Evolutionary conservation across 2,113 vertebrate species (phyloP).

Genomic region (Tupaia chinensis): DNA sequence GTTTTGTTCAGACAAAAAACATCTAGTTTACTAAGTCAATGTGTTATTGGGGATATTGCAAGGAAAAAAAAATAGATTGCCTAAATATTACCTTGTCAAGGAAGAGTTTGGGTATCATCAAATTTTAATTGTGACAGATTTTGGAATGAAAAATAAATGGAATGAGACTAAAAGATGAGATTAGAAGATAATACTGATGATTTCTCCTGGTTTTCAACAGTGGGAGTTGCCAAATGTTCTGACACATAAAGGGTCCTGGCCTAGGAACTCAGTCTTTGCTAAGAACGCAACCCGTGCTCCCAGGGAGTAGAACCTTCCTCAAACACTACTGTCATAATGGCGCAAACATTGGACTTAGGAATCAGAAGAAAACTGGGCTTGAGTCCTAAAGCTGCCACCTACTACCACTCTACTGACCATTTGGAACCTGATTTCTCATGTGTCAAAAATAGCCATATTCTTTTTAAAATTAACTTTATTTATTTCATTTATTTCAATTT

Average conservation of each 20-base stretch:
- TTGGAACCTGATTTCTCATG: not conserved
- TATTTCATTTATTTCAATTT: too few species aligned
- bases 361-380: not conserved
- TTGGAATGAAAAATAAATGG: not conserved
- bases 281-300: not conserved
- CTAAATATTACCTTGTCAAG: not conserved
- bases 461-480: too few species aligned
- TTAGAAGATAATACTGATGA: not conserved
- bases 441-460: not conserved
- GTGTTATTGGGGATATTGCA: not conserved
- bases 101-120: not conserved
- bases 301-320: not conserved
- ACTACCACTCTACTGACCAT: not conserved
- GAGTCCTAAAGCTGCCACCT: not conserved
- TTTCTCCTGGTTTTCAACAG: not conserved
- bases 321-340: not conserved
- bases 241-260: not conserved
- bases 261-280: not conserved
- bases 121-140: not conserved
- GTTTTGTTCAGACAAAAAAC: not conserved
- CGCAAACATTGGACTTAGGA: not conserved
- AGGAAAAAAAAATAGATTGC: not conserved
- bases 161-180: not conserved
- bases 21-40: not conserved
- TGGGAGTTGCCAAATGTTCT: not conserved